Percentiles rank a stretch among this genome's conserved stretches.
Conservation (phyloP, 2,113 vertebrate species). For the Excalfactoria chinensis region DNA sequence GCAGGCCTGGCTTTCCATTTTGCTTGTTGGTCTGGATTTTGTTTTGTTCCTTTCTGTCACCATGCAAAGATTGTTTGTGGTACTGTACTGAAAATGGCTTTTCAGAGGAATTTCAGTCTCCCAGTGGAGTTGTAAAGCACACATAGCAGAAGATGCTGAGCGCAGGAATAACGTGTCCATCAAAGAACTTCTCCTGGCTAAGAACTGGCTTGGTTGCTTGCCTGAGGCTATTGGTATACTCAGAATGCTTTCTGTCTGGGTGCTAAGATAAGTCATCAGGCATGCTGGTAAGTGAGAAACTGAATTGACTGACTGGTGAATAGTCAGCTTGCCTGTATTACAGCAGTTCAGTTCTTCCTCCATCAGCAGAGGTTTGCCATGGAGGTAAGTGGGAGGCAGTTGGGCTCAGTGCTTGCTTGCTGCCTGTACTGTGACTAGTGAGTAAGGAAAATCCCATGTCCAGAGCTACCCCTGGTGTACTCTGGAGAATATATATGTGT, state of each 20-base stretch:
- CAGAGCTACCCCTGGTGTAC: fast-evolving
- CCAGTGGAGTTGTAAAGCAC: neutral
- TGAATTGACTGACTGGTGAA: neutral
- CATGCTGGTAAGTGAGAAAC: neutral
- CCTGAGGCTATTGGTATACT: neutral
- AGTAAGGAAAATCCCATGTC: neutral
- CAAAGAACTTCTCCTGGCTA: neutral
- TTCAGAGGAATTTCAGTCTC: neutral
- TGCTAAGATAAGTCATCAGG: conserved; percentile 25
- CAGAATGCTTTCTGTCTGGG: neutral
- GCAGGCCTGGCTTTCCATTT: neutral
- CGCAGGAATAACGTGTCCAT: neutral
- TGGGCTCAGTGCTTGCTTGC: neutral
- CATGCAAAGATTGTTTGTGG: neutral
- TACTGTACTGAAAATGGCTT: neutral
- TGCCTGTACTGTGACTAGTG: neutral
- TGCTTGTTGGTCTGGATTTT: neutral
- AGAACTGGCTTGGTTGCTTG: neutral
- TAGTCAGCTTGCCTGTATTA: neutral
- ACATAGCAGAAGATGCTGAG: neutral
- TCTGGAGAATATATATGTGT: neutral
- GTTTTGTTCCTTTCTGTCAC: neutral
- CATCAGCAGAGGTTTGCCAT: neutral
- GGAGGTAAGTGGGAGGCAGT: neutral
- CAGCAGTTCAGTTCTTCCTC: neutral